phyloP scores from a whole-genome alignment of 2,888 invertebrate species.

The Acrobasis suavella region DNA sequence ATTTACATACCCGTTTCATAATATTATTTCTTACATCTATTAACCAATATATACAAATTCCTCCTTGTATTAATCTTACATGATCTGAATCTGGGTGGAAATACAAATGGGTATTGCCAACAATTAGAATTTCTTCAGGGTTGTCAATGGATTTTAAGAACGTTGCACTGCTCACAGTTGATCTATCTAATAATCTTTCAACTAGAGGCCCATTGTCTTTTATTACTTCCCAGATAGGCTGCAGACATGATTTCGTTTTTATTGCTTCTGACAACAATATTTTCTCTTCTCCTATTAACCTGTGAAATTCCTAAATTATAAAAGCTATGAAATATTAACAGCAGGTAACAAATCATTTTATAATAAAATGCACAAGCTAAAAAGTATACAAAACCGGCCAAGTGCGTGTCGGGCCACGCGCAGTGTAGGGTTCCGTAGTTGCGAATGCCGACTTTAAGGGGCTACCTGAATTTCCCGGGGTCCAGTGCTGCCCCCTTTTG shows the following conservation, averaged over 20 bases:
- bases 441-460: no score
- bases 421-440: no score
- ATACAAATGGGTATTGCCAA: conserved; percentile 96
- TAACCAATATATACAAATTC: conserved; percentile 87
- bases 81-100: conserved; percentile 96
- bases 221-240: conserved; percentile 83
- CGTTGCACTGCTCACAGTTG: conserved; percentile 86
- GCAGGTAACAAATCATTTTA: no score
- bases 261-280: conserved; percentile 84
- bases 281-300: conserved; percentile 76
- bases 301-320: conserved; percentile 43
- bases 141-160: conserved; percentile 82
- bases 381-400: no score
- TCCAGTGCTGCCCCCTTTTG: no score
- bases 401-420: no score
- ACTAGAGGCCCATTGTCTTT: conserved; percentile 80
- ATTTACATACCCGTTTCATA: conserved; percentile 50
- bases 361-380: no score
- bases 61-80: conserved; percentile 92
- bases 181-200: conserved; percentile 83
- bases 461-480: no score
- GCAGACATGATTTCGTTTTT: conserved; percentile 74
- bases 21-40: conserved; percentile 77
- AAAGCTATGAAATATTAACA: no score
- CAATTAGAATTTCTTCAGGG: conserved; percentile 82